Base-by-base conservation (phyloP, 2,113 vertebrate genomes). In the Malurus alboscapulatus region DNA sequence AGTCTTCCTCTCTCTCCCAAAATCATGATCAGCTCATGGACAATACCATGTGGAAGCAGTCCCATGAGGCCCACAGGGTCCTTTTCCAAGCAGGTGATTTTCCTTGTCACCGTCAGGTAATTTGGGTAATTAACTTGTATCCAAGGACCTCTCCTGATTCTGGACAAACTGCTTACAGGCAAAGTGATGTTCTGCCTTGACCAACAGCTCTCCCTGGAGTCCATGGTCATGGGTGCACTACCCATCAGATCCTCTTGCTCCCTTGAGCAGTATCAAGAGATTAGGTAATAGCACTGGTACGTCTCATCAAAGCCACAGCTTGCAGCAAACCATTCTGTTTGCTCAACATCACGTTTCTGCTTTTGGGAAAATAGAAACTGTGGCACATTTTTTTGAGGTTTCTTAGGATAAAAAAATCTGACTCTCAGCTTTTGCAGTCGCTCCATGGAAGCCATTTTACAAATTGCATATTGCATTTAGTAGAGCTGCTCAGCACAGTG, bases 371-470 rank as follows among this genome's bases (percentile, higher is more conserved):
- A 74, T 4, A 67, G 13, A 84, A 86, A 48, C 14, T 25, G 29
- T 17, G 5, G 1, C 1, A 0, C 7, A 7, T 34, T 58, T 42
- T 85, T 69, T 38, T 27, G 12, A 42, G 4, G 9, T 51, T 86
- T 66, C 51, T 74, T 77, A 40, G 21, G 7, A 45, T 45, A 48
- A 93, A 74, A 75, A 87, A 57, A 18, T 30, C 58, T 59, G 32
- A 32, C 72, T 29, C 12, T 13, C 34, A 59, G n/a, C 25, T 84
- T 84, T 92, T 87, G 17, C 38, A 77, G 18, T 29, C 22, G 62
- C n/a, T 67, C 32, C 20, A 12, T 7, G 32, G 87, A 74, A 78
- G 78, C 65, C 77, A 55, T 73, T 87, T 85, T 55, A 68, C 26
- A 54, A 72, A 30, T 27, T 21, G 24, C 22, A 22, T 26, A 10